phyloP scores from a whole-genome alignment of 2,888 invertebrate species.

The Cataglyphis altisquamis region DNA sequence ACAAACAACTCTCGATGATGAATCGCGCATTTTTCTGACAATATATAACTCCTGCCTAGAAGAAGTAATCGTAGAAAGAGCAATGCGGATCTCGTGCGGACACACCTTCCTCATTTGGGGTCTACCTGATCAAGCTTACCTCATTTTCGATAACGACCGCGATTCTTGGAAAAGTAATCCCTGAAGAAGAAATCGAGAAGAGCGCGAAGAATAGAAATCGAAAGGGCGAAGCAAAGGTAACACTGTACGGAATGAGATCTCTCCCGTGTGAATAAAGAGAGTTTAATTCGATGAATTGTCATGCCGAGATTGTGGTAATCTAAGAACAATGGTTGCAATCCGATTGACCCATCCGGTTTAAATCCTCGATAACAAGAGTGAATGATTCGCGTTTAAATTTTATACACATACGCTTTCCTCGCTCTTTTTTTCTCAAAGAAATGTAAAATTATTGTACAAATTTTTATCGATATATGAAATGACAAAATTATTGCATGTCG shows the following conservation, averaged over 20 bases:
- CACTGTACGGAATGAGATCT: slow-evolving; percentile 35
- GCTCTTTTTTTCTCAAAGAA: background rate
- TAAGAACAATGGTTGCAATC: slow-evolving; percentile 1
- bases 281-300: slow-evolving; percentile 52
- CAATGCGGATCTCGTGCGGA: slow-evolving; percentile 27
- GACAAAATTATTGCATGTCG: background rate
- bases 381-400: slow-evolving; percentile 21
- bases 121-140: slow-evolving; percentile 60
- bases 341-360: slow-evolving; percentile 39
- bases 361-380: slow-evolving; percentile 26
- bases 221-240: slow-evolving; percentile 30
- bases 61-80: slow-evolving; percentile 26
- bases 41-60: slow-evolving; percentile 3
- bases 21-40: background rate
- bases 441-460: background rate
- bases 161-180: slow-evolving; percentile 53
- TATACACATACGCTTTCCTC: background rate
- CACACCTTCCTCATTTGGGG: slow-evolving; percentile 49
- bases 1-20: background rate
- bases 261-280: slow-evolving; percentile 49
- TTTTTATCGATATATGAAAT: slow-evolving; percentile 5
- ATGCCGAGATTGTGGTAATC: slow-evolving; percentile 43
- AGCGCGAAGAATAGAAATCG: slow-evolving; percentile 27
- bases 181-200: background rate
- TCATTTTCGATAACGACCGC: slow-evolving; percentile 69